Conservation (phyloP, 2,113 vertebrate species). For the Psophia crepitans region DNA sequence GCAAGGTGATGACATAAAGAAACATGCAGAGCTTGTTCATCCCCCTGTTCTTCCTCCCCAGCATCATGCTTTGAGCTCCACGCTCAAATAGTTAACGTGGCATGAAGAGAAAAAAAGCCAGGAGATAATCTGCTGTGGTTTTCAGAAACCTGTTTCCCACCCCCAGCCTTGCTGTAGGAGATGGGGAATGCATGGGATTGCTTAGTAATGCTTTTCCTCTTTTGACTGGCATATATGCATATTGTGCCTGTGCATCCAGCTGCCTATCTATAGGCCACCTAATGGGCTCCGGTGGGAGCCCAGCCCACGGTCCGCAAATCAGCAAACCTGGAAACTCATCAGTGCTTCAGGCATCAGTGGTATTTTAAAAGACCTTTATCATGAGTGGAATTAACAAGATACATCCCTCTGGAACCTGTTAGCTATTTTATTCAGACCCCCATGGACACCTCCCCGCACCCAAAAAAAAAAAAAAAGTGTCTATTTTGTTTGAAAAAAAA, state of each 20-base stretch:
- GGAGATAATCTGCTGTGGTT: constrained; percentile 2
- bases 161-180: not conserved
- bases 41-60: not conserved
- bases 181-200: not conserved
- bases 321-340: constrained; percentile 51
- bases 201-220: constrained; percentile 47
- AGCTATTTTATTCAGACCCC: constrained; percentile 59
- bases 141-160: not conserved
- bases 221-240: not conserved
- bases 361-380: constrained; percentile 64
- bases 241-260: not conserved
- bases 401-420: constrained; percentile 71
- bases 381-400: constrained; percentile 67
- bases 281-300: constrained; percentile 73
- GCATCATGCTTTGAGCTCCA: not conserved
- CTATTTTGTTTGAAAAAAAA: constrained; percentile 37
- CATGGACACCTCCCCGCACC: not conserved
- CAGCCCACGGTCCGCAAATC: not conserved
- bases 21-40: not conserved
- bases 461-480: not conserved
- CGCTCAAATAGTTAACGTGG: not conserved
- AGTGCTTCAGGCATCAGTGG: constrained; percentile 48
- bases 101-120: not conserved
- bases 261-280: constrained; percentile 53
- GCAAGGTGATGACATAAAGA: not conserved